Evolutionary conservation across 2,888 invertebrate genomes (phyloP).

Genomic region (Campopleginae sp.): DNA sequence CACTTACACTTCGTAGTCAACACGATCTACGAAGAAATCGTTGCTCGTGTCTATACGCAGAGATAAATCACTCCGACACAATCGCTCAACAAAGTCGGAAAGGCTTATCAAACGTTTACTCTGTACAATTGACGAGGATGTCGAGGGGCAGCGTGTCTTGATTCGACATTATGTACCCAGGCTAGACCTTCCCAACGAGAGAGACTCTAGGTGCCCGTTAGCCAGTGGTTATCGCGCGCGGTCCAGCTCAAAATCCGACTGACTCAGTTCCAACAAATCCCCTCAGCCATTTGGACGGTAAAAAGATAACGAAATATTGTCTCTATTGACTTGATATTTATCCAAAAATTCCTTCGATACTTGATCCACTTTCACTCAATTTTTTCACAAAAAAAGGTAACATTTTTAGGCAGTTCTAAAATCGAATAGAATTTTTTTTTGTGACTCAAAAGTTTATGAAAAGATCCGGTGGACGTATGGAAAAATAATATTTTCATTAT

Average conservation of each 20-base stretch:
- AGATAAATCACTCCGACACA: conserved; percentile 14
- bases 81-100: conserved; percentile 17
- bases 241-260: neutral
- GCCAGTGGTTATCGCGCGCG: conserved; percentile 1
- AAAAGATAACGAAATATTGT: neutral
- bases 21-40: conserved; percentile 1
- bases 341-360: neutral
- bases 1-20: neutral
- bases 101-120: conserved; percentile 11
- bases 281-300: neutral
- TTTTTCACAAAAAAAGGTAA: neutral
- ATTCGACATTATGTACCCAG: neutral
- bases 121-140: conserved; percentile 13
- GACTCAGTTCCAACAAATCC: neutral
- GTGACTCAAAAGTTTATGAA: neutral
- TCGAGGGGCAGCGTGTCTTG: neutral
- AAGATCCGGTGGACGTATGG: neutral
- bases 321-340: neutral
- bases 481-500: neutral
- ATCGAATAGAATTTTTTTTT: neutral
- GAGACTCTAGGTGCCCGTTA: neutral
- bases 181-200: neutral
- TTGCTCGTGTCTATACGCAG: neutral
- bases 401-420: neutral
- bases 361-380: neutral